These are phyloP conservation scores for Channallabes apus DNA, from an alignment of 2,797 vertebrate species.

Conservation along the genomic window DNA sequence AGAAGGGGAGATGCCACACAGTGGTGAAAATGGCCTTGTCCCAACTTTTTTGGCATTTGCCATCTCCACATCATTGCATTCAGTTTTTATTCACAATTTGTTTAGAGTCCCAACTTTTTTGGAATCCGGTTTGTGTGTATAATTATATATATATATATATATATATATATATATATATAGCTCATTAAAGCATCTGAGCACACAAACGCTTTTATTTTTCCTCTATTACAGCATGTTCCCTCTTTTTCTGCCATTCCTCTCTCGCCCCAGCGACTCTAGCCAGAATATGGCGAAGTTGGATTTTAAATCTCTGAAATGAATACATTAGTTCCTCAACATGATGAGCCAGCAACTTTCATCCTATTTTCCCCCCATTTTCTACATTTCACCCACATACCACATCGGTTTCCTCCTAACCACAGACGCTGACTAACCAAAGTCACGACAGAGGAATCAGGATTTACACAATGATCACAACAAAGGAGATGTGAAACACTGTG, in stretches of 20 bases:
- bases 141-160: too few relatives aligned
- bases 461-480: not conserved
- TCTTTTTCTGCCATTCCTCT: conserved; percentile 12
- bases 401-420: not conserved
- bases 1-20: too few relatives aligned
- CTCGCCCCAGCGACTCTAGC: not conserved
- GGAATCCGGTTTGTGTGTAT: too few relatives aligned
- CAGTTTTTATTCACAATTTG: too few relatives aligned
- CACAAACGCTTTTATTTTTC: conserved; percentile 31
- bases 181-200: conserved; percentile 14
- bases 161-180: not conserved
- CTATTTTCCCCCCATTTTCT: not conserved
- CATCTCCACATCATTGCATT: too few relatives aligned
- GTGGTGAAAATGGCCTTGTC: too few relatives aligned
- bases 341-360: conserved; percentile 25
- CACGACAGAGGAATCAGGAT: not conserved
- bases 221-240: conserved; percentile 12
- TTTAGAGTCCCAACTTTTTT: too few relatives aligned
- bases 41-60: too few relatives aligned
- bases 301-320: conserved; percentile 12
- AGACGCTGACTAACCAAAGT: conserved; percentile 19
- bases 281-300: too few relatives aligned
- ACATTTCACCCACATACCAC: not conserved
- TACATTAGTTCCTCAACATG: not conserved
- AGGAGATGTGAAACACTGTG: not conserved